Percentiles rank a stretch among this genome's conserved stretches.
phyloP scores from a whole-genome alignment of 1,140 invertebrate species.

The Lineus longissimus region DNA sequence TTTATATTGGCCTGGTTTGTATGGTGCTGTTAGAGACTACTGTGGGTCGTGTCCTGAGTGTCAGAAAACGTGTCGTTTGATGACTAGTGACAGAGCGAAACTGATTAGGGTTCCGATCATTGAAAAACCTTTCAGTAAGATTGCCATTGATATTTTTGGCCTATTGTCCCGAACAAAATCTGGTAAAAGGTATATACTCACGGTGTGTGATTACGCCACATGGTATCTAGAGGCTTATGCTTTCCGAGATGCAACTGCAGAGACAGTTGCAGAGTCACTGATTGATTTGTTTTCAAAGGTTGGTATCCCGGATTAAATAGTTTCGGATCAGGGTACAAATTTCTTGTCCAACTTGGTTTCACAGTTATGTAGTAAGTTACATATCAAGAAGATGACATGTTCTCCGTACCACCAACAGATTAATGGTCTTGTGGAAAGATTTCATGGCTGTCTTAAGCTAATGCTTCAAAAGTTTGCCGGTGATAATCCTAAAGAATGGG shows the following conservation, averaged over 20 bases:
- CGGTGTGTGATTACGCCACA: constrained; percentile 25
- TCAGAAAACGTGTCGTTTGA: constrained; percentile 18
- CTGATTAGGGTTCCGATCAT: constrained; percentile 21
- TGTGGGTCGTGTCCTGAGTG: constrained; percentile 25
- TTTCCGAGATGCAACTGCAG: constrained; percentile 15
- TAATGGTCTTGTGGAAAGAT: constrained; percentile 35
- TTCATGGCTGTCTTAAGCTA: constrained; percentile 28
- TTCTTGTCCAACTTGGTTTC: constrained; percentile 24
- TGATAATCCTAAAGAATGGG: constrained; percentile 37
- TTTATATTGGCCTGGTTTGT: constrained; percentile 25
- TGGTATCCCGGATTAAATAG: constrained; percentile 45
- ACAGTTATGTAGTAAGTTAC: constrained; percentile 21
- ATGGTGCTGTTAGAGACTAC: constrained; percentile 16
- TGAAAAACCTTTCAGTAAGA: constrained; percentile 23
- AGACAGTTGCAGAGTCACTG: constrained; percentile 23
- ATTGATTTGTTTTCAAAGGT: constrained; percentile 43
- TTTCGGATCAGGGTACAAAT: constrained; percentile 23
- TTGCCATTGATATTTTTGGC: constrained; percentile 26
- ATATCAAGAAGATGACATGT: constrained; percentile 19
- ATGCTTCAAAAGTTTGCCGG: constrained; percentile 33
- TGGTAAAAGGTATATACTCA: constrained; percentile 24
- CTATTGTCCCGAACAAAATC: too few relatives aligned
- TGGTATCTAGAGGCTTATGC: constrained; percentile 25
- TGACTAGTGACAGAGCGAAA: constrained; percentile 16
- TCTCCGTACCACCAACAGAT: constrained; percentile 31